A percentile compares a stretch with the other conserved stretches of the same genome.
phyloP scores from a whole-genome alignment of 2,888 invertebrate species.

The Cosmia pyralina region DNA sequence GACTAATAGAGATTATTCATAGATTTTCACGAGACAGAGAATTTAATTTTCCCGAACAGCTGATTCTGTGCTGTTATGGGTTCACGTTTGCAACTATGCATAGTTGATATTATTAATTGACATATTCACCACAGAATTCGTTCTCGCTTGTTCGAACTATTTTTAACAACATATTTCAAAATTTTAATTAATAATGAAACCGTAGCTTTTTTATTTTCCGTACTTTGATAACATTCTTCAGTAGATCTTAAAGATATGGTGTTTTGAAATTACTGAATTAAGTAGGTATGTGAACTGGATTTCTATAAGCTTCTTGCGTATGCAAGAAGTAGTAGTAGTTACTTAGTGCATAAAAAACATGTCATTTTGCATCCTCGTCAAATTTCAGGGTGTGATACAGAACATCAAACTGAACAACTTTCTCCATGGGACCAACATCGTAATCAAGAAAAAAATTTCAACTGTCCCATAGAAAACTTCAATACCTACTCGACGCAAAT shows the following conservation, averaged over 20 bases:
- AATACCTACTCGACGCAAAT: too few species aligned
- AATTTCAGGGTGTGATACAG: too few species aligned
- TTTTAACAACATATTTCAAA: background rate
- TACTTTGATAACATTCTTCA: background rate
- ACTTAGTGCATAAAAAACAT: background rate
- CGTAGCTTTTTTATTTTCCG: background rate
- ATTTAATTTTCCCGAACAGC: background rate
- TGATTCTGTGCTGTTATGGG: conserved; percentile 16
- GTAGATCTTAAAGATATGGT: too few species aligned
- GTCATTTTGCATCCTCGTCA: too few species aligned
- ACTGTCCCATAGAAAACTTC: too few species aligned
- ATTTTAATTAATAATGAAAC: background rate
- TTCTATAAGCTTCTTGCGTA: conserved; percentile 2
- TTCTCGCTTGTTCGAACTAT: background rate
- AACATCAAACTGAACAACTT: too few species aligned
- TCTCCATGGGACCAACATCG: too few species aligned
- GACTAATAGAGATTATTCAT: conserved; percentile 33
- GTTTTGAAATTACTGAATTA: background rate
- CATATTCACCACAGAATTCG: background rate
- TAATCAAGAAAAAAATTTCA: too few species aligned
- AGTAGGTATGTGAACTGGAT: background rate
- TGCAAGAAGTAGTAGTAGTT: too few species aligned
- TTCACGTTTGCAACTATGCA: background rate
- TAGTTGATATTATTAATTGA: too few species aligned
- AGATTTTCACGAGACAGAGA: background rate